phyloP scores from a whole-genome alignment of 2,888 invertebrate species.

The Dione vanillae region DNA sequence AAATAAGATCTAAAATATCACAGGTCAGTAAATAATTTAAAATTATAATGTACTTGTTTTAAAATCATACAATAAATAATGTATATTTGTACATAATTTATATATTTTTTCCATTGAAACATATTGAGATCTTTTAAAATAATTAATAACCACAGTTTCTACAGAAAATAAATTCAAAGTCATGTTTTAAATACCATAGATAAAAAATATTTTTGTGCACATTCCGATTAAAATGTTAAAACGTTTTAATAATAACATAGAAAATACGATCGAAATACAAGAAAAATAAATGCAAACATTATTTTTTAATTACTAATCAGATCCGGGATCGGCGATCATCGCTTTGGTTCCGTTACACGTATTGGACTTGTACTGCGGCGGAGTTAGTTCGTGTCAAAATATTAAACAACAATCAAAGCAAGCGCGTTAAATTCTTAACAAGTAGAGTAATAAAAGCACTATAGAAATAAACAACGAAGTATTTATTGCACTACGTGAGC shows the following conservation, averaged over 20 bases:
- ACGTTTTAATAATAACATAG: not conserved
- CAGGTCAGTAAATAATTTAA: slow-evolving; percentile 5
- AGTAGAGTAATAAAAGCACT: not conserved
- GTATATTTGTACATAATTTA: not conserved
- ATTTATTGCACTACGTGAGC: slow-evolving; percentile 51
- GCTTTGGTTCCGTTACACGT: too few species aligned
- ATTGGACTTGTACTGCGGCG: too few species aligned
- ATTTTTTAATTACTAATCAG: too few species aligned
- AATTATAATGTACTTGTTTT: not conserved
- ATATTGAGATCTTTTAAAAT: not conserved
- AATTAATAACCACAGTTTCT: too few species aligned
- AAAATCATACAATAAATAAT: not conserved
- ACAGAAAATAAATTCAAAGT: too few species aligned
- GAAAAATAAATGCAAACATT: not conserved
- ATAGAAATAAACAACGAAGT: too few species aligned
- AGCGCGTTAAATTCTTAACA: not conserved
- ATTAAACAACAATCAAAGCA: not conserved
- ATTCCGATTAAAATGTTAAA: not conserved
- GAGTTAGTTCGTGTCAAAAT: not conserved
- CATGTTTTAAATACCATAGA: too few species aligned
- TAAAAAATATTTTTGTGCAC: not conserved
- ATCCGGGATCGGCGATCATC: not conserved
- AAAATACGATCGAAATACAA: not conserved
- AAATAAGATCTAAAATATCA: slow-evolving; percentile 31
- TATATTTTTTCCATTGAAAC: not conserved